A percentile compares a stretch with the other conserved stretches of the same genome.
phyloP scores from a whole-genome alignment of 2,888 invertebrate species.

The Drosophila algonquin region DNA sequence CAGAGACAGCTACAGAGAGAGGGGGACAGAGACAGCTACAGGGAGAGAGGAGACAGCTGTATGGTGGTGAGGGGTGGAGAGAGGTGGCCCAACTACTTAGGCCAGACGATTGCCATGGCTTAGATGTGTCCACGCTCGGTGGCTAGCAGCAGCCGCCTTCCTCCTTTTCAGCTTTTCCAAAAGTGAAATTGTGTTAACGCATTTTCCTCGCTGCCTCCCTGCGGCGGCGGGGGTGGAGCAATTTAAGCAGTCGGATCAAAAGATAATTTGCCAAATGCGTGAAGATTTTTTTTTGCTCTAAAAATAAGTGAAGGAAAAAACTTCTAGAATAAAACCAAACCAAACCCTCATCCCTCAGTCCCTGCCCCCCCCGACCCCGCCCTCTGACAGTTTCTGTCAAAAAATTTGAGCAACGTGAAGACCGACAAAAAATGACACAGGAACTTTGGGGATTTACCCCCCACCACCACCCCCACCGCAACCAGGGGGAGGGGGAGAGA shows the following conservation, averaged over 20 bases:
- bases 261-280: conserved; percentile 82
- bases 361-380: conserved; percentile 13
- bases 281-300: conserved; percentile 79
- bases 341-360: background rate
- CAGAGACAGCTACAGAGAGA: background rate
- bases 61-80: background rate
- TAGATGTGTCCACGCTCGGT: conserved; percentile 58
- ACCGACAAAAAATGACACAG: conserved; percentile 72
- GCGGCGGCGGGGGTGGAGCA: conserved; percentile 23
- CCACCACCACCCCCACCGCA: conserved; percentile 20
- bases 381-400: conserved; percentile 72
- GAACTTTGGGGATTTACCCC: conserved; percentile 79
- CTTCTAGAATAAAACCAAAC: conserved; percentile 16
- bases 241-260: conserved; percentile 81
- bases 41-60: background rate
- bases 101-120: conserved; percentile 80
- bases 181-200: conserved; percentile 73
- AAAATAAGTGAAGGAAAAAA: conserved; percentile 52
- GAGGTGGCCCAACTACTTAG: conserved; percentile 80
- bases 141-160: background rate
- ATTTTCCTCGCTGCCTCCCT: conserved; percentile 49
- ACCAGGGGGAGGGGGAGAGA: conserved; percentile 34
- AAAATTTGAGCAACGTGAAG: conserved; percentile 63
- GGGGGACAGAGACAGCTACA: background rate
- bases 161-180: conserved; percentile 3